These are phyloP conservation scores for Chelonus formosanus DNA, from an alignment of 2,888 invertebrate genomes.

Conservation along the genomic window DNA sequence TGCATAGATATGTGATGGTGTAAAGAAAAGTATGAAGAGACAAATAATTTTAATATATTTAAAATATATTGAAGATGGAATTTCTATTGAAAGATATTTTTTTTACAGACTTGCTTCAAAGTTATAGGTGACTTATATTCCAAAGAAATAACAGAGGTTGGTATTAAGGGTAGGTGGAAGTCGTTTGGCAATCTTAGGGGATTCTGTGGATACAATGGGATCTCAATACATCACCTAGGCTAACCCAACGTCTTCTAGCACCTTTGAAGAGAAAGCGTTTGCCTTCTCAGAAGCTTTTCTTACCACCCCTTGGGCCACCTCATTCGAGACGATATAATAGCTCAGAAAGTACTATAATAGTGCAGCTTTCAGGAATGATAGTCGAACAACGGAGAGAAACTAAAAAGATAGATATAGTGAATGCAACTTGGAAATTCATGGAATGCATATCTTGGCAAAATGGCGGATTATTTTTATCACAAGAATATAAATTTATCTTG, in stretches of 20 bases:
- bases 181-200: constrained; percentile 65
- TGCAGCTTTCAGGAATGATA: constrained; percentile 60
- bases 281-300: constrained; percentile 33
- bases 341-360: constrained; percentile 62
- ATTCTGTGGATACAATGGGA: constrained; percentile 65
- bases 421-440: constrained; percentile 36
- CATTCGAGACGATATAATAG: constrained; percentile 55
- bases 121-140: constrained; percentile 17
- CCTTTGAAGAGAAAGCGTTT: constrained; percentile 9
- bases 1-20: too few species aligned
- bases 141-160: constrained; percentile 21
- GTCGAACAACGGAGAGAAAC: constrained; percentile 56
- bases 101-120: not conserved
- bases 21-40: too few species aligned
- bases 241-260: constrained; percentile 47
- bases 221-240: constrained; percentile 65
- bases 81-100: constrained; percentile 22
- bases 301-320: constrained; percentile 34
- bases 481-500: constrained; percentile 8
- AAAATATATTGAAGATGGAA: constrained; percentile 9
- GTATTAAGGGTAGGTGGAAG: constrained; percentile 42
- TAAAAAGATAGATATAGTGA: constrained; percentile 14
- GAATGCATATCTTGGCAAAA: constrained; percentile 32
- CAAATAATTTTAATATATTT: too few species aligned
- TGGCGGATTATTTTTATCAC: constrained; percentile 11